Evolutionary conservation across 2,797 vertebrate species (phyloP).

Genomic region (Bovichtus diacanthus): DNA sequence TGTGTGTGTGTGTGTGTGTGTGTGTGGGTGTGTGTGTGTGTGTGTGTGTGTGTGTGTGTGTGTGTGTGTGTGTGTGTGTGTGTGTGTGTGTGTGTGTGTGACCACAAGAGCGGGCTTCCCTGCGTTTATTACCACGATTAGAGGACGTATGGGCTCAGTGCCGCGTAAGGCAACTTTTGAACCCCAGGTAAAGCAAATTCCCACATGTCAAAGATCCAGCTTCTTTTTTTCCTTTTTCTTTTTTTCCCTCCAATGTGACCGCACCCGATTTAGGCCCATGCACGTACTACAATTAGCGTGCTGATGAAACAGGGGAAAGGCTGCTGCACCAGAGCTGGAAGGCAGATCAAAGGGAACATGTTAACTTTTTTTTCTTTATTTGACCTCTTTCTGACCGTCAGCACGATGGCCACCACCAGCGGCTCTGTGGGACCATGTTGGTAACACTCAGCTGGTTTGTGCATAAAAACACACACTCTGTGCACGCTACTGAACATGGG

Average conservation of each 20-base stretch:
- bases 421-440: slow-evolving; percentile 15
- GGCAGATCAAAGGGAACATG: slow-evolving; percentile 56
- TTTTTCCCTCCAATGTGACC: slow-evolving; percentile 34
- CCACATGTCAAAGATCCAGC: slow-evolving; percentile 66
- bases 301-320: slow-evolving; percentile 56
- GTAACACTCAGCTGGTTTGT: not conserved
- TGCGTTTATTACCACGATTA: slow-evolving; percentile 62
- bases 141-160: slow-evolving; percentile 43
- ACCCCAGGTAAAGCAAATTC: slow-evolving; percentile 77
- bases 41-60: not conserved
- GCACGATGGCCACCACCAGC: slow-evolving; percentile 18
- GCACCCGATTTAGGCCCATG: slow-evolving; percentile 63
- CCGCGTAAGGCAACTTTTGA: slow-evolving; percentile 67
- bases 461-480: not conserved
- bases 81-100: slow-evolving; percentile 13
- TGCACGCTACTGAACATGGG: slow-evolving; percentile 2
- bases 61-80: slow-evolving; percentile 16
- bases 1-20: slow-evolving; percentile 9
- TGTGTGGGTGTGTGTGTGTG: slow-evolving; percentile 11
- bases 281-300: slow-evolving; percentile 61
- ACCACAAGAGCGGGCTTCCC: slow-evolving; percentile 46
- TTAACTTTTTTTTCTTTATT: slow-evolving; percentile 47
- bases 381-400: slow-evolving; percentile 57
- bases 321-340: slow-evolving; percentile 49
- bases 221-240: slow-evolving; percentile 23